Evolutionary conservation across 2,888 invertebrate genomes (phyloP), one percentile per base, ranked within the genome.

Genomic region (Mesochorus sp.): DNA sequence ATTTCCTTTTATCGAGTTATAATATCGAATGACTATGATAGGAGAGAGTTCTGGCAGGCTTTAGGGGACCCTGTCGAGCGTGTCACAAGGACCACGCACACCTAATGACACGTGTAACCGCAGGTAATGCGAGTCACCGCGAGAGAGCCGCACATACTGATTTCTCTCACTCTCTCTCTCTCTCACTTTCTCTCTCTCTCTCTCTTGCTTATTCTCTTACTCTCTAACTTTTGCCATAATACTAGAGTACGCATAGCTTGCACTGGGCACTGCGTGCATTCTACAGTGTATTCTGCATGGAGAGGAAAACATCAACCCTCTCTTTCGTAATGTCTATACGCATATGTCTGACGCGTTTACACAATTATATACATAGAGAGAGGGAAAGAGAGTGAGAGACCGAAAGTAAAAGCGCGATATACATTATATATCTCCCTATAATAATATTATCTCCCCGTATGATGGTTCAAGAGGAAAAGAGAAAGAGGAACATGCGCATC

Each of bases 31-130:
- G 84, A 81, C 82, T 82, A 76, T 72, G 71, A 73, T 49, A 72
- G 64, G 76, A 77, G 66, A 73, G 73, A 28, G 34, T 28, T 39
- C n/a, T n/a, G 39, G 51, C 66, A 62, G 67, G 75, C 61, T 68
- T 79, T 64, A 19, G 64, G 55, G 59, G 31, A 51, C 34, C 49
- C 26, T 39, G 21, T 47, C 51, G 61, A 47, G 47, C 61, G 70
- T 70, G 80, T 74, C 75, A 72, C 61, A 67, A 73, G 77, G 62
- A 53, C 74, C 74, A 67, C 79, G 81, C 81, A 85, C 83, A 82
- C 81, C 84, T 87, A 88, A 89, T 88, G 87, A 87, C 83, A 88
- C 88, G 87, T 85, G 85, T 85, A 86, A 88, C 88, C 88, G 82
- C 88, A 85, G 84, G 85, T 88, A 88, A 88, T 88, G 86, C 85